These are phyloP conservation scores for Anthoscopus minutus DNA, from an alignment of 2,113 vertebrate species.

Conservation along the genomic window DNA sequence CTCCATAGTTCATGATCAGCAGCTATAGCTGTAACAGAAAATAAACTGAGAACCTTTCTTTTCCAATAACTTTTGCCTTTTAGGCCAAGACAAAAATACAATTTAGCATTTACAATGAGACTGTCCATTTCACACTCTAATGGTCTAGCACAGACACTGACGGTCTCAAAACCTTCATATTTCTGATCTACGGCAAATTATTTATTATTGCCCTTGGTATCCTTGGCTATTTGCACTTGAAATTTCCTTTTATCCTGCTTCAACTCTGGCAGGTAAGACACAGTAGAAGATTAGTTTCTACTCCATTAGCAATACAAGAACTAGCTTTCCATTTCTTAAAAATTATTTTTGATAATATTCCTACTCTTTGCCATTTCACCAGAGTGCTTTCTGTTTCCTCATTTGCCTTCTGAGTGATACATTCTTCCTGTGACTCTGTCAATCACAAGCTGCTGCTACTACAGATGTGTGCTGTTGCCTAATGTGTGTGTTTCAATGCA, in stretches of 20 bases:
- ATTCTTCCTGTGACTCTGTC: not conserved
- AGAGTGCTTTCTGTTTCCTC: not conserved
- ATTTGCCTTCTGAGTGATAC: not conserved
- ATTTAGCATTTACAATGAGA: not conserved
- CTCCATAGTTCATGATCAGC: not conserved
- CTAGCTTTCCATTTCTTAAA: not conserved
- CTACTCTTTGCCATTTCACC: not conserved
- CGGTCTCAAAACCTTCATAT: not conserved
- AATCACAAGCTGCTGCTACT: not conserved
- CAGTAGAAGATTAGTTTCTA: not conserved
- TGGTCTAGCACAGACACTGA: not conserved
- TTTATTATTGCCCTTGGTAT: not conserved
- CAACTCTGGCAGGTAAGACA: not conserved
- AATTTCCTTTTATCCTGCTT: constrained; percentile 6
- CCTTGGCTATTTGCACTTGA: not conserved
- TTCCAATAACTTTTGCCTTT: not conserved
- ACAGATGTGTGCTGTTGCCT: not conserved
- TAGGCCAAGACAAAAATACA: not conserved
- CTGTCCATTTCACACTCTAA: not conserved
- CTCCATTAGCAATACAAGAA: not conserved
- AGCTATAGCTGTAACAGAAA: not conserved
- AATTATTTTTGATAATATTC: not conserved
- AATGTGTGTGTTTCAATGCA: not conserved
- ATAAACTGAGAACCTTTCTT: not conserved
- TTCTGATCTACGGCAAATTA: not conserved